Percentiles rank a stretch among this genome's conserved stretches.
phyloP scores from a whole-genome alignment of 2,797 vertebrate species.

The Enteromius paludinosus region DNA sequence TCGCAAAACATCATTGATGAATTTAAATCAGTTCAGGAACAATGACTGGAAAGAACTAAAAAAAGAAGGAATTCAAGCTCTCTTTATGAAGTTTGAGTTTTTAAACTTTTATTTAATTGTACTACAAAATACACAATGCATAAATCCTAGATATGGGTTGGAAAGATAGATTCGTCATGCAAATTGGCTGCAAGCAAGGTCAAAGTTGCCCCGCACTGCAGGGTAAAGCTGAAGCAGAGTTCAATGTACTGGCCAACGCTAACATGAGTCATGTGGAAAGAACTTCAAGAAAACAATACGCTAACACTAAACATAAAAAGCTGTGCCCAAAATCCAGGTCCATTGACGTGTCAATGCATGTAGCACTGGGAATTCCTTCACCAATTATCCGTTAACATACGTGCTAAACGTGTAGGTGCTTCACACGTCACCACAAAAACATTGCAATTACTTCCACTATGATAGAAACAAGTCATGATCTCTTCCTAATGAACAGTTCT shows the following conservation, averaged over 20 bases:
- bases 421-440: constrained; percentile 20
- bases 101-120: not conserved
- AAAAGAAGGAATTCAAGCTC: not conserved
- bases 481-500: constrained; percentile 30
- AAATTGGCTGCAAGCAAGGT: not conserved
- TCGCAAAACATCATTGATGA: not conserved
- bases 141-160: not conserved
- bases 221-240: not conserved
- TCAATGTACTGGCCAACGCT: not conserved
- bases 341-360: not conserved
- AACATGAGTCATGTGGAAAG: not conserved
- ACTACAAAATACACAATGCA: not conserved
- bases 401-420: not conserved
- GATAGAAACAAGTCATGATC: constrained; percentile 27
- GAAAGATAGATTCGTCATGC: too few relatives aligned
- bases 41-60: not conserved
- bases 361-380: not conserved
- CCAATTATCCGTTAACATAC: not conserved
- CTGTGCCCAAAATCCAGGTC: not conserved
- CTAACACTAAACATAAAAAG: not conserved
- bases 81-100: not conserved
- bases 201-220: not conserved
- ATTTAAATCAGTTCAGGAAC: not conserved
- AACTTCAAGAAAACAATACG: not conserved
- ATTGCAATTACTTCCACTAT: constrained; percentile 11